Conservation (phyloP, 1,140 invertebrate species). For the Spodoptera frugiperda region DNA sequence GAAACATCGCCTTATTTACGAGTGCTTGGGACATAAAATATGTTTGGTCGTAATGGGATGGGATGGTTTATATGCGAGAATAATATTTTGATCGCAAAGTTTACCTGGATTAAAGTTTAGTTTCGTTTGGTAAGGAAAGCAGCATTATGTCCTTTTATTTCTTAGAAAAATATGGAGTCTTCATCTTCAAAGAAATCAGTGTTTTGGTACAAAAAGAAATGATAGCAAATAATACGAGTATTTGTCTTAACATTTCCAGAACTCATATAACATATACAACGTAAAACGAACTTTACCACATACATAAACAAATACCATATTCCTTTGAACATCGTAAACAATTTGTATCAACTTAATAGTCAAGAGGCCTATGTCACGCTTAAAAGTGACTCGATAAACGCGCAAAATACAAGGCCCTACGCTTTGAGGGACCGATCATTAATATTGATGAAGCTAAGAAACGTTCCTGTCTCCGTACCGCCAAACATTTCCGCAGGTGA, state of each 20-base stretch:
- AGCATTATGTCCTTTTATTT: no score
- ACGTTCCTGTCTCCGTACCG: constrained; percentile 10
- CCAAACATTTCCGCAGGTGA: constrained; percentile 26
- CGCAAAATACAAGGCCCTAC: constrained; percentile 25
- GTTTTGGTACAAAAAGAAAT: no score
- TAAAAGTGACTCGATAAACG: constrained; percentile 43
- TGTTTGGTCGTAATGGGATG: constrained; percentile 1
- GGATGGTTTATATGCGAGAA: neutral
- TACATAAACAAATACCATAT: constrained; percentile 10
- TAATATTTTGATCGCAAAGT: constrained; percentile 16
- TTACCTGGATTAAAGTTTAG: neutral
- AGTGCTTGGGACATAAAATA: constrained; percentile 24
- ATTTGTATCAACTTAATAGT: constrained; percentile 45
- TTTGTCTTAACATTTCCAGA: no score
- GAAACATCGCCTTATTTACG: constrained; percentile 27
- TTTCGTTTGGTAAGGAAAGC: no score
- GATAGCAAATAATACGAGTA: no score
- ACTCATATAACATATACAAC: no score
- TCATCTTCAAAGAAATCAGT: no score
- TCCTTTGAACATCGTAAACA: constrained; percentile 41
- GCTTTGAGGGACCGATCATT: constrained; percentile 38
- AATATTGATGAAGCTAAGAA: constrained; percentile 44
- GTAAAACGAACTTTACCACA: neutral
- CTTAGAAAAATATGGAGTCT: no score
- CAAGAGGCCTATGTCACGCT: constrained; percentile 43